phyloP scores from a whole-genome alignment of 2,888 invertebrate genomes.

The Spodoptera exigua region DNA sequence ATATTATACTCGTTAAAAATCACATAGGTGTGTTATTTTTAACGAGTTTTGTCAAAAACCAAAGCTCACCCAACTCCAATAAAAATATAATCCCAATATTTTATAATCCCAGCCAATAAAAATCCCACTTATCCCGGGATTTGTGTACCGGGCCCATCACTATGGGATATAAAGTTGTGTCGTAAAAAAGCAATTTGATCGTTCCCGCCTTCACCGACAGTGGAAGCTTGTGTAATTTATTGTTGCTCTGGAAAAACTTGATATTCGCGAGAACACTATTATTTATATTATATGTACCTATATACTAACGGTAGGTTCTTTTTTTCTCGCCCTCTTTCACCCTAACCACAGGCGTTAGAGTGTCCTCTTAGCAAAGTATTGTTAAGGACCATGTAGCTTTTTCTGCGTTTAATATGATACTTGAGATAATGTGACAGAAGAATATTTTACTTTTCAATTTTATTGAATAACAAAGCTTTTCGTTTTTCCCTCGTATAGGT shows the following conservation, averaged over 20 bases:
- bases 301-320: slow-evolving; percentile 20
- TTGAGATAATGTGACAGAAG: too few relatives aligned
- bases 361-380: too few relatives aligned
- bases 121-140: slow-evolving; percentile 2
- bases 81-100: not conserved
- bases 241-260: slow-evolving; percentile 35
- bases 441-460: too few relatives aligned
- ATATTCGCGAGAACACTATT: slow-evolving; percentile 39
- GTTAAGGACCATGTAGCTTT: too few relatives aligned
- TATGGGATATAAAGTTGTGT: slow-evolving; percentile 36
- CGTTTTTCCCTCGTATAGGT: too few relatives aligned
- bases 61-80: not conserved
- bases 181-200: slow-evolving; percentile 54
- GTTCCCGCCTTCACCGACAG: slow-evolving; percentile 32
- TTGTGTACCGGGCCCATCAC: slow-evolving; percentile 11
- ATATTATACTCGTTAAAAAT: too few relatives aligned
- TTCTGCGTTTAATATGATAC: too few relatives aligned
- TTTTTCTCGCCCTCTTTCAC: slow-evolving; percentile 19
- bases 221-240: slow-evolving; percentile 45
- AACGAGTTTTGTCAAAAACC: too few relatives aligned
- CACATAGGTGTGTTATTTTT: too few relatives aligned
- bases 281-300: slow-evolving; percentile 25
- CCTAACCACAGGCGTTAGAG: slow-evolving; percentile 1
- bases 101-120: too few relatives aligned
- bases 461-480: too few relatives aligned